Percentiles rank a stretch among this genome's conserved stretches.
Conservation (phyloP, 2,888 invertebrate species). For the Theretra japonica region DNA sequence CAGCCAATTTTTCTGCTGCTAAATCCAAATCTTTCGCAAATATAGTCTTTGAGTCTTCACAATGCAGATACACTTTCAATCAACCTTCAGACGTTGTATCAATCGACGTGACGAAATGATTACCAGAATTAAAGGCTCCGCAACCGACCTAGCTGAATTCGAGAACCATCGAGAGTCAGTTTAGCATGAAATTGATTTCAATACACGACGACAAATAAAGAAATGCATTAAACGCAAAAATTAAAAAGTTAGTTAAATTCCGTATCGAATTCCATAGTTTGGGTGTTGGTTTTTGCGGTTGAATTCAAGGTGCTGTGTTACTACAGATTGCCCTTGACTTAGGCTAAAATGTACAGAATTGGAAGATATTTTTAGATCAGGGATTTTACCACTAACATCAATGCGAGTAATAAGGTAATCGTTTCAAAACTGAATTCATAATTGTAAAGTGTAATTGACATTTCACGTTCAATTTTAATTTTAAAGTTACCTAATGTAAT, state of each 20-base stretch:
- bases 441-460: background rate
- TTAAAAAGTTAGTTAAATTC: conserved; percentile 5
- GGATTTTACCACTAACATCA: background rate
- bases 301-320: conserved; percentile 9
- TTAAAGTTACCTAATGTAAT: no score
- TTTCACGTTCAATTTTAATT: background rate
- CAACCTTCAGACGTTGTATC: conserved; percentile 31
- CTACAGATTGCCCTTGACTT: conserved; percentile 1
- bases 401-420: background rate
- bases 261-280: background rate
- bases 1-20: background rate
- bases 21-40: conserved; percentile 15
- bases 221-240: conserved; percentile 12
- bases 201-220: conserved; percentile 41
- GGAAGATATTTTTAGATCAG: background rate
- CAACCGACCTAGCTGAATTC: conserved; percentile 44
- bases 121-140: conserved; percentile 25
- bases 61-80: conserved; percentile 25
- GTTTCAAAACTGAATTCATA: background rate
- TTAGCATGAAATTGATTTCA: conserved; percentile 57
- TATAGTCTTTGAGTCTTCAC: conserved; percentile 15
- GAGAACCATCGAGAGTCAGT: conserved; percentile 50
- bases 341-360: background rate
- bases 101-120: conserved; percentile 19
- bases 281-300: conserved; percentile 11